phyloP scores from a whole-genome alignment of 2,113 vertebrate genomes.

The Fulica atra region DNA sequence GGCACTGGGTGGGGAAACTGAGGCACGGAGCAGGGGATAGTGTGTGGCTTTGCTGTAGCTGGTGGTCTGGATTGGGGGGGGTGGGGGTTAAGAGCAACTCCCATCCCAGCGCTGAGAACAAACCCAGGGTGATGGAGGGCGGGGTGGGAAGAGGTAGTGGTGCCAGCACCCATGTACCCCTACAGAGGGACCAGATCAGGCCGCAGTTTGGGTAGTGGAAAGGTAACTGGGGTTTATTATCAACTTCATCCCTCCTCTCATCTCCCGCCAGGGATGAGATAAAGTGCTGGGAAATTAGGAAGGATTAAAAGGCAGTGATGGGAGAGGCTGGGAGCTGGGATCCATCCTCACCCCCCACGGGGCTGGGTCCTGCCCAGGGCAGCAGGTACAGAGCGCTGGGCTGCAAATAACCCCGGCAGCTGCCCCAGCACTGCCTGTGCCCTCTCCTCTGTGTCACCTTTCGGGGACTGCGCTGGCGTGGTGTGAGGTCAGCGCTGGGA shows the following conservation, averaged over 20 bases:
- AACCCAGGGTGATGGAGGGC: fast-evolving
- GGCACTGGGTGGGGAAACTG: not conserved
- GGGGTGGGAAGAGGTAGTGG: not conserved
- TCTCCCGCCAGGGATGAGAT: not conserved
- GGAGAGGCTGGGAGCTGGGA: not conserved
- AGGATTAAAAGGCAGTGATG: not conserved
- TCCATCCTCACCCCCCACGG: fast-evolving
- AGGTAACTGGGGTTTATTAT: not conserved
- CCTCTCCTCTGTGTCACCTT: not conserved
- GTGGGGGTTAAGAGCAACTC: too few relatives aligned
- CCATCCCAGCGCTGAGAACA: fast-evolving
- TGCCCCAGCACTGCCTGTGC: not conserved
- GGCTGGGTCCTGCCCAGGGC: not conserved
- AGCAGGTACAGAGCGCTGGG: fast-evolving
- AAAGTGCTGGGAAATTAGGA: not conserved
- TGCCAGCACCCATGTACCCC: not conserved
- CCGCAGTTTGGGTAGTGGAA: not conserved
- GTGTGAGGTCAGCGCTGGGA: not conserved
- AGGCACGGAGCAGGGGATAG: not conserved
- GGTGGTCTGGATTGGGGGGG: fast-evolving
- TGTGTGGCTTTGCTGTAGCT: not conserved
- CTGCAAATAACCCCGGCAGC: not conserved
- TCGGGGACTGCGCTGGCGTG: fast-evolving
- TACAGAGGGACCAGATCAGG: fast-evolving
- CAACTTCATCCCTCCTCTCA: not conserved